Evolutionary conservation across 2,797 vertebrate genomes (phyloP).

Genomic region (Clarias fuscus): DNA sequence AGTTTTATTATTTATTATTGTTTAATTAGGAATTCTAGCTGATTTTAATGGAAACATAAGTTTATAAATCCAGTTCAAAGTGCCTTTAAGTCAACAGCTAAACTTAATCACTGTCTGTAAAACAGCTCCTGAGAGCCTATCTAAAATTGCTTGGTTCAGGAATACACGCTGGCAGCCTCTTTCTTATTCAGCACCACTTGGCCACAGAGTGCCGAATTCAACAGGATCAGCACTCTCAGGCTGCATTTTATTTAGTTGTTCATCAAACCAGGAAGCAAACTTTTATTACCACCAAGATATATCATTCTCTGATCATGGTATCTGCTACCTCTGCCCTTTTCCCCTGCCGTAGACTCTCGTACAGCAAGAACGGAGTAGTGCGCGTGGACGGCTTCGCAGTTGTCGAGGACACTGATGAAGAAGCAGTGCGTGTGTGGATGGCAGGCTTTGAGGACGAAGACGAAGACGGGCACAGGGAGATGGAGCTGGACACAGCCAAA

Average conservation of each 20-base stretch:
- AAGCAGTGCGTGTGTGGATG: conserved; percentile 91
- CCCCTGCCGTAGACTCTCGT: conserved; percentile 82
- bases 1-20: not conserved
- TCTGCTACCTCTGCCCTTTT: not conserved
- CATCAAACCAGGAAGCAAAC: not conserved
- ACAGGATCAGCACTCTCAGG: conserved; percentile 6
- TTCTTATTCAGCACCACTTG: conserved; percentile 18
- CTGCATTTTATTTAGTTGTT: conserved; percentile 20
- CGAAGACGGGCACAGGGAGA: conserved; percentile 67
- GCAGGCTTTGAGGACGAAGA: conserved; percentile 73
- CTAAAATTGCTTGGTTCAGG: conserved; percentile 21
- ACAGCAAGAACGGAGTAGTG: conserved; percentile 96
- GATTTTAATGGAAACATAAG: conserved; percentile 9
- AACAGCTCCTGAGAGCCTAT: not conserved
- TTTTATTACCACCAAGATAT: not conserved
- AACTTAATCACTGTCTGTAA: conserved; percentile 1
- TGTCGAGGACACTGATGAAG: conserved; percentile 94
- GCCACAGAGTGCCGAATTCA: conserved; percentile 3
- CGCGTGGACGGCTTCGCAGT: conserved; percentile 95
- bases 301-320: conserved; percentile 1
- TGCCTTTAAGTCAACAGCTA: conserved; percentile 9
- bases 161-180: conserved; percentile 25
- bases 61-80: conserved; percentile 26
- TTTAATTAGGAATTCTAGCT: not conserved
- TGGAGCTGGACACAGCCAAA: conserved; percentile 88